Conservation (phyloP, 2,797 vertebrate species). For the Oreochromis grahami region DNA sequence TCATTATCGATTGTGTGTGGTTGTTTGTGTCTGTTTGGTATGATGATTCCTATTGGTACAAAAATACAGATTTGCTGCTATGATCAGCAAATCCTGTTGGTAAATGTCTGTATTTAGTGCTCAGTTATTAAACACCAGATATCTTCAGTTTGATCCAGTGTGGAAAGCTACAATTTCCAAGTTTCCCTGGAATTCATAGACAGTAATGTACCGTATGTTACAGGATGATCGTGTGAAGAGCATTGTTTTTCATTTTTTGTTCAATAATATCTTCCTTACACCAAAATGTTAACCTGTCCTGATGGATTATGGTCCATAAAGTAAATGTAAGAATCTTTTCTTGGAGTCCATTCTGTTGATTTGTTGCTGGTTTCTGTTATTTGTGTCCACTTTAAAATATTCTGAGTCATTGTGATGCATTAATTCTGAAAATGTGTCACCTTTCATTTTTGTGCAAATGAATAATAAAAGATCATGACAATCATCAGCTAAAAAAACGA, state of each 20-base stretch:
- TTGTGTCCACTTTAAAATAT: background rate
- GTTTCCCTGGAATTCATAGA: background rate
- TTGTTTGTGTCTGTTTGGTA: background rate
- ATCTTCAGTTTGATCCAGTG: background rate
- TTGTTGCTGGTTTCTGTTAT: background rate
- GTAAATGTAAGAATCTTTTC: background rate
- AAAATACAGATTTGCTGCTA: background rate
- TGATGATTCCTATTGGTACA: background rate
- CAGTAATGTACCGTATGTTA: rapidly evolving
- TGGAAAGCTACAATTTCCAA: background rate
- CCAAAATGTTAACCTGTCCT: background rate
- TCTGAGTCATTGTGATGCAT: background rate
- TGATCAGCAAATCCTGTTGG: background rate
- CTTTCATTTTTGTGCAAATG: background rate
- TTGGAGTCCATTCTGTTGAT: background rate
- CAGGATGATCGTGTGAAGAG: background rate
- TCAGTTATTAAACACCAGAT: background rate
- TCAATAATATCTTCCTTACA: background rate
- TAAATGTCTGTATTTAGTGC: background rate
- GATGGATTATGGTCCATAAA: background rate
- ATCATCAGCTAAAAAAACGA: background rate
- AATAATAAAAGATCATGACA: background rate
- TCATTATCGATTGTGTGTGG: background rate
- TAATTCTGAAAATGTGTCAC: background rate
- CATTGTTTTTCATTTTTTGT: background rate